Conservation (phyloP, 2,888 invertebrate species). For the Oxytorus armatus region DNA sequence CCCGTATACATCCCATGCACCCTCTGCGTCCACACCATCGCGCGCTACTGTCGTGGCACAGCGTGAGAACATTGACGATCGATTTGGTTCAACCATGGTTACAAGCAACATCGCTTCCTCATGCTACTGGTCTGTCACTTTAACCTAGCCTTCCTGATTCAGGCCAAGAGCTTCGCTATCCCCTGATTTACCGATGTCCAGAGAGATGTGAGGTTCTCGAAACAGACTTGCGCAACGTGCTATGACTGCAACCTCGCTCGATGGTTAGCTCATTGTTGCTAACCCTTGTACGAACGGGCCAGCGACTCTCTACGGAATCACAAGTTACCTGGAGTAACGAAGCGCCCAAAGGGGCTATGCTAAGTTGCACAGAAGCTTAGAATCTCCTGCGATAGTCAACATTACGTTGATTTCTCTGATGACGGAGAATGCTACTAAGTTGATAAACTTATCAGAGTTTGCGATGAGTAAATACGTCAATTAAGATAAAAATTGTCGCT, state of each 20-base stretch:
- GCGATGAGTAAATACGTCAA: neutral
- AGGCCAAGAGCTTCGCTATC: slow-evolving; percentile 55
- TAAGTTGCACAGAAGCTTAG: neutral
- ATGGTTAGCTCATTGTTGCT: slow-evolving; percentile 54
- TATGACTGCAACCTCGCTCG: slow-evolving; percentile 46
- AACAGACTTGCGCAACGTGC: slow-evolving; percentile 56
- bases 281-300: slow-evolving; percentile 47
- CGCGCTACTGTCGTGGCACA: slow-evolving; percentile 40
- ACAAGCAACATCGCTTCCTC: slow-evolving; percentile 46
- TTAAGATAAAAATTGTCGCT: neutral
- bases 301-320: slow-evolving; percentile 14
- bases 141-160: slow-evolving; percentile 42
- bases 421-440: neutral
- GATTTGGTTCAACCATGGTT: slow-evolving; percentile 68
- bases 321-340: slow-evolving; percentile 11
- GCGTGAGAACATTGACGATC: slow-evolving; percentile 71
- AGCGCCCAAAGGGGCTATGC: slow-evolving; percentile 14
- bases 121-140: slow-evolving; percentile 44
- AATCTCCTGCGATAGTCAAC: neutral
- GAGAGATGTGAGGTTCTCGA: slow-evolving; percentile 38
- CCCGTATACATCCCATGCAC: slow-evolving; percentile 14
- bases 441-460: neutral
- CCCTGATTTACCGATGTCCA: slow-evolving; percentile 52
- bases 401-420: neutral
- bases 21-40: slow-evolving; percentile 10